A percentile compares a stretch with the other conserved stretches of the same genome.
Conservation (phyloP, 2,888 invertebrate species). For the Gymnocheta viridis region DNA sequence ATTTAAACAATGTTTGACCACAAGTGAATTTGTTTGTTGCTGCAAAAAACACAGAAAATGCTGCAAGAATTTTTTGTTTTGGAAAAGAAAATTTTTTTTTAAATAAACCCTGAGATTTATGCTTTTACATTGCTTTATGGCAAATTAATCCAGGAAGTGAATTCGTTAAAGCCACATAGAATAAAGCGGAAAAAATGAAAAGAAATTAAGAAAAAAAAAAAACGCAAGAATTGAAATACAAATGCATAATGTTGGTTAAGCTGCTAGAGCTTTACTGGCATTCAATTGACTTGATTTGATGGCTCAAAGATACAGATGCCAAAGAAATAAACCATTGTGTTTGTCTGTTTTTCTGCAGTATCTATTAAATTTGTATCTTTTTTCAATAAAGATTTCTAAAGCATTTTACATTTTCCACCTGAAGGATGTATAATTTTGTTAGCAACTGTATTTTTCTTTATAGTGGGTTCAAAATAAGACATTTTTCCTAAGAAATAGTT, state of each 20-base stretch:
- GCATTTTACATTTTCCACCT: background rate
- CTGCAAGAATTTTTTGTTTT: conserved; percentile 18
- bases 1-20: conserved; percentile 35
- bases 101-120: conserved; percentile 69
- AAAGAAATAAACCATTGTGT: background rate
- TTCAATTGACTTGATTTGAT: conserved; percentile 66
- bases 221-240: conserved; percentile 40
- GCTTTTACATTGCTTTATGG: conserved; percentile 69
- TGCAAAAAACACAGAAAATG: background rate
- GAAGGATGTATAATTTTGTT: background rate
- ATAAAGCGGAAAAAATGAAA: conserved; percentile 44
- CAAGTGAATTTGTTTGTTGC: conserved; percentile 58
- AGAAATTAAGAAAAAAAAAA: conserved; percentile 1
- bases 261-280: conserved; percentile 41
- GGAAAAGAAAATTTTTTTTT: background rate
- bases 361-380: background rate
- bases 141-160: conserved; percentile 73
- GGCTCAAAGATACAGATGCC: conserved; percentile 20
- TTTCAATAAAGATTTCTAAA: background rate
- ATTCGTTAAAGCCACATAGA: conserved; percentile 47
- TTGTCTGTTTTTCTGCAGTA: background rate
- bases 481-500: conserved; percentile 62
- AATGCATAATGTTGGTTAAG: conserved; percentile 24
- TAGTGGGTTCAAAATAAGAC: conserved; percentile 68
- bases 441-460: conserved; percentile 33